Evolutionary conservation across 2,797 vertebrate species (phyloP).

Genomic region (Labroides dimidiatus): DNA sequence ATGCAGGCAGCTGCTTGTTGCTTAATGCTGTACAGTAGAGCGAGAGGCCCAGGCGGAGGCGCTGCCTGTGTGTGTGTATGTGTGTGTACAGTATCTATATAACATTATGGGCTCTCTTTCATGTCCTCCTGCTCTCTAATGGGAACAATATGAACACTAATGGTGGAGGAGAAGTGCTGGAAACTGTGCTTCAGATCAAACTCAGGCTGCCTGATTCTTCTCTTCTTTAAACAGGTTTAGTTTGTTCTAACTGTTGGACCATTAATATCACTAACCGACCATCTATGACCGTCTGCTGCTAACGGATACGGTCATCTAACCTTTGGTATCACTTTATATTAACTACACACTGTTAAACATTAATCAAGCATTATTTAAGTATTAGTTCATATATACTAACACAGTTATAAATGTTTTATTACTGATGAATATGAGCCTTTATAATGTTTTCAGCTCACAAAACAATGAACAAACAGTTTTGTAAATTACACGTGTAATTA

Average conservation of each 20-base stretch:
- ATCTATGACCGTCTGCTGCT: too few relatives aligned
- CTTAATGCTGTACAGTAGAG: constrained; percentile 84
- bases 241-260: background rate
- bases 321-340: too few relatives aligned
- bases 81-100: constrained; percentile 83
- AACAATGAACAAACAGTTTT: too few relatives aligned
- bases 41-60: constrained; percentile 69
- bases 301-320: too few relatives aligned
- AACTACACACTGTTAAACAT: too few relatives aligned
- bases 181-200: constrained; percentile 75
- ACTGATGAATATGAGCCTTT: too few relatives aligned
- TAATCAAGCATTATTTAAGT: too few relatives aligned
- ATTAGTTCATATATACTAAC: too few relatives aligned
- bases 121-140: constrained; percentile 93
- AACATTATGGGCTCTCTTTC: constrained; percentile 92
- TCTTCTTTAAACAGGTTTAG: constrained; percentile 28
- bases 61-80: constrained; percentile 35
- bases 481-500: too few relatives aligned
- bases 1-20: constrained; percentile 94
- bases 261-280: too few relatives aligned
- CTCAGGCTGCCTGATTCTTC: constrained; percentile 16
- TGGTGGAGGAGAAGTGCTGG: constrained; percentile 89
- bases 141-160: constrained; percentile 92
- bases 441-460: too few relatives aligned
- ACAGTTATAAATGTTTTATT: too few relatives aligned